Evolutionary conservation across 2,797 vertebrate genomes (phyloP).

Genomic region (Masticophis lateralis): DNA sequence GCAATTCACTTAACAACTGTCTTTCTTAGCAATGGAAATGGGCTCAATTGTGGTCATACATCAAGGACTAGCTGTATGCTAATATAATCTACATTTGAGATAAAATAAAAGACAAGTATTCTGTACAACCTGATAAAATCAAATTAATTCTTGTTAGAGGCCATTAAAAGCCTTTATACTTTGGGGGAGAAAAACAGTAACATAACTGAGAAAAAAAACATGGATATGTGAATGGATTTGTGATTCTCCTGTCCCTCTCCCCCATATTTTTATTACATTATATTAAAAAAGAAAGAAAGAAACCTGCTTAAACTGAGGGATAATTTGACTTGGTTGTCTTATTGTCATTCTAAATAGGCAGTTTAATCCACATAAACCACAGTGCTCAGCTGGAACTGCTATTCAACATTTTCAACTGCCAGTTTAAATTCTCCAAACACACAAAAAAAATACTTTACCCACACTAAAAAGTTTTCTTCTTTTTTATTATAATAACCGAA

Average conservation of each 20-base stretch:
- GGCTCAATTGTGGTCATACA: not conserved
- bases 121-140: not conserved
- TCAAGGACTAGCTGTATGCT: not conserved
- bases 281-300: not conserved
- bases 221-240: conserved; percentile 2
- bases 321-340: conserved; percentile 39
- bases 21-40: not conserved
- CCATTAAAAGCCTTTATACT: not conserved
- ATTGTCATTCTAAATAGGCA: conserved; percentile 36
- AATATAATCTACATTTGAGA: not conserved
- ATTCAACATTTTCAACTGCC: conserved; percentile 47
- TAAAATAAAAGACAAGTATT: not conserved
- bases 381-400: conserved; percentile 44
- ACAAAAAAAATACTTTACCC: conserved; percentile 34
- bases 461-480: conserved; percentile 44
- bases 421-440: conserved; percentile 55
- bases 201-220: not conserved
- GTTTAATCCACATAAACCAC: conserved; percentile 45
- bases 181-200: not conserved
- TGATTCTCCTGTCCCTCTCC: not conserved
- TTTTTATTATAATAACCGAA: conserved; percentile 50
- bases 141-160: not conserved
- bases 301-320: not conserved
- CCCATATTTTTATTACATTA: conserved; percentile 34
- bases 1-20: not conserved